Evolutionary conservation across 2,113 vertebrate genomes (phyloP).

Genomic region (Ctenomys sociabilis): DNA sequence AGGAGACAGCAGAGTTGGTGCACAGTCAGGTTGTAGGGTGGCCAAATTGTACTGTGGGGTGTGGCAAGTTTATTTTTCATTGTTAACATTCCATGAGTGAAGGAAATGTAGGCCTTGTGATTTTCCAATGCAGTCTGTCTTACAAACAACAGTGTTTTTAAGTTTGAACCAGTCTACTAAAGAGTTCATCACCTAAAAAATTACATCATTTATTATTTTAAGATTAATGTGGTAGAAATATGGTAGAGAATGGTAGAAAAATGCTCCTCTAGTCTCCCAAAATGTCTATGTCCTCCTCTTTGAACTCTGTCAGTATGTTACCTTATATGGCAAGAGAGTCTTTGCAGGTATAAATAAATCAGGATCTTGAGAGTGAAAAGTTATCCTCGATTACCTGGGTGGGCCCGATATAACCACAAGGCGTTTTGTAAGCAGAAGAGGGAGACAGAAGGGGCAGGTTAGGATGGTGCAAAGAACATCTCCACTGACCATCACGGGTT

Average conservation of each 20-base stretch:
- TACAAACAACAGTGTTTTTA: constrained; percentile 5
- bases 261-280: neutral
- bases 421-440: neutral
- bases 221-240: constrained; percentile 33
- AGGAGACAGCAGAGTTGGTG: neutral
- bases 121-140: constrained; percentile 35
- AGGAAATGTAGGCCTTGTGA: constrained; percentile 34
- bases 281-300: neutral
- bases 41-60: constrained; percentile 48
- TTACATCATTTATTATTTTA: constrained; percentile 26
- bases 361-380: neutral
- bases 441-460: neutral
- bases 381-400: neutral
- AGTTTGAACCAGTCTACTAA: neutral
- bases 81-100: constrained; percentile 8
- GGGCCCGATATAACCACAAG: neutral
- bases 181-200: constrained; percentile 34
- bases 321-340: neutral
- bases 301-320: neutral
- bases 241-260: neutral
- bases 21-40: neutral
- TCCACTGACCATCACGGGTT: neutral
- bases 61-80: constrained; percentile 50
- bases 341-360: neutral
- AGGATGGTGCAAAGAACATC: neutral